Evolutionary conservation across 2,888 invertebrate species (phyloP).

Genomic region (Ectobius pallidus): DNA sequence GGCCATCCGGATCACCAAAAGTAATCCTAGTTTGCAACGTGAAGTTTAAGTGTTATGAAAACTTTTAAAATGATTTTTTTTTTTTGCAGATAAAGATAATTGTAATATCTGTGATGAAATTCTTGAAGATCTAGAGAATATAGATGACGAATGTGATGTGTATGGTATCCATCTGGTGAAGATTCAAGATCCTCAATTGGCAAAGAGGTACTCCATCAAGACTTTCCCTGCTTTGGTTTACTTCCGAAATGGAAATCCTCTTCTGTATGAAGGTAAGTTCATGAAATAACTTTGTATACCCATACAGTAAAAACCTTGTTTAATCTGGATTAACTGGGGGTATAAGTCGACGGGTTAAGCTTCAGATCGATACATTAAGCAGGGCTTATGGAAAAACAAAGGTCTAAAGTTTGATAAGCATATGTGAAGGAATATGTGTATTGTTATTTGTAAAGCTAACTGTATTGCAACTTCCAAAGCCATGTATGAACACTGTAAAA

Average conservation of each 20-base stretch:
- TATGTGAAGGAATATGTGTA: neutral
- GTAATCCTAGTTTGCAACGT: too few species aligned
- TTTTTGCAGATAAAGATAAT: conserved; percentile 77
- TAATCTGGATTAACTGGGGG: neutral
- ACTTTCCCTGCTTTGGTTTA: conserved; percentile 93
- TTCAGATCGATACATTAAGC: too few species aligned
- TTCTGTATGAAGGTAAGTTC: conserved; percentile 62
- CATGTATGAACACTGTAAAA: too few species aligned
- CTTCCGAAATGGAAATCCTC: conserved; percentile 75
- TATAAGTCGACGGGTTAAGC: conserved; percentile 8
- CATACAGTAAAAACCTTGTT: too few species aligned
- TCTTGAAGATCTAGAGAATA: conserved; percentile 82
- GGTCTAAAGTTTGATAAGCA: too few species aligned
- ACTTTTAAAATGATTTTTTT: too few species aligned
- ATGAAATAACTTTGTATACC: too few species aligned
- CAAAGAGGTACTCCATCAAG: conserved; percentile 92
- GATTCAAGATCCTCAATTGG: conserved; percentile 88
- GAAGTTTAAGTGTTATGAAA: too few species aligned
- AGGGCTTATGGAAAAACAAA: too few species aligned
- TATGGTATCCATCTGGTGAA: conserved; percentile 94
- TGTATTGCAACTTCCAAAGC: too few species aligned
- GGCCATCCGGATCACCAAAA: too few species aligned
- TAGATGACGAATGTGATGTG: conserved; percentile 91
- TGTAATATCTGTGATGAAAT: conserved; percentile 93
- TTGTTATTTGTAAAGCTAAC: too few species aligned